phyloP scores from a whole-genome alignment of 2,113 vertebrate genomes.

The Amphiprion ocellaris region DNA sequence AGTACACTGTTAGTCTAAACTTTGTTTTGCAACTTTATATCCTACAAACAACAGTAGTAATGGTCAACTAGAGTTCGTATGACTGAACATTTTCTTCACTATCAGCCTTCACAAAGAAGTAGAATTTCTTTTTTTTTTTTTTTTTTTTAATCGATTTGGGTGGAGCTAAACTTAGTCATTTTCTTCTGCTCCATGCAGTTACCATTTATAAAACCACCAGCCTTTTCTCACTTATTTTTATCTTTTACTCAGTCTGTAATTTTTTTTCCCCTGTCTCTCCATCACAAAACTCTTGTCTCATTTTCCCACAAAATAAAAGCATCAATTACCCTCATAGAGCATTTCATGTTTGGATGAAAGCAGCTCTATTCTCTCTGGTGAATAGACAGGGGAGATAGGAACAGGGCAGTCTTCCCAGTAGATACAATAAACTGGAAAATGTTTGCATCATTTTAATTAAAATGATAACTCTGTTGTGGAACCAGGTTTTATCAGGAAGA shows the following conservation, averaged over 20 bases:
- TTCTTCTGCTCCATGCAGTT: slow-evolving; percentile 5
- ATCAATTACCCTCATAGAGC: slow-evolving; percentile 43
- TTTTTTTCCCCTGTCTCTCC: neutral
- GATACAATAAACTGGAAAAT: slow-evolving; percentile 53
- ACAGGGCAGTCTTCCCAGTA: slow-evolving; percentile 13
- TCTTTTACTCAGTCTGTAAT: neutral
- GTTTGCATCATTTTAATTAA: slow-evolving; percentile 69
- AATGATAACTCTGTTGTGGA: slow-evolving; percentile 55
- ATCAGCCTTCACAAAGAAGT: neutral
- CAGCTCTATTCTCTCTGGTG: slow-evolving; percentile 36
- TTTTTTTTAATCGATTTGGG: neutral
- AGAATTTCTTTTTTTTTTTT: too few relatives aligned
- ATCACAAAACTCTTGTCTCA: neutral
- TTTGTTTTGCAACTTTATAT: neutral
- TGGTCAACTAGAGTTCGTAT: neutral
- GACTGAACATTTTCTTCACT: neutral
- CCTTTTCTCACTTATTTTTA: neutral
- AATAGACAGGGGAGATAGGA: slow-evolving; percentile 34
- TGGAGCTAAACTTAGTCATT: neutral
- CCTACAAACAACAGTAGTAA: neutral
- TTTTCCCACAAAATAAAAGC: slow-evolving; percentile 20
- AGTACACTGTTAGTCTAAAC: neutral
- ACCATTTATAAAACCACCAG: slow-evolving; percentile 12
- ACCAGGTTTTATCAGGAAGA: slow-evolving; percentile 47
- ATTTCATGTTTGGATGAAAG: slow-evolving; percentile 38